These are phyloP conservation scores for Hylyphantes graminicola DNA, from an alignment of 1,140 invertebrate species.

Conservation along the genomic window DNA sequence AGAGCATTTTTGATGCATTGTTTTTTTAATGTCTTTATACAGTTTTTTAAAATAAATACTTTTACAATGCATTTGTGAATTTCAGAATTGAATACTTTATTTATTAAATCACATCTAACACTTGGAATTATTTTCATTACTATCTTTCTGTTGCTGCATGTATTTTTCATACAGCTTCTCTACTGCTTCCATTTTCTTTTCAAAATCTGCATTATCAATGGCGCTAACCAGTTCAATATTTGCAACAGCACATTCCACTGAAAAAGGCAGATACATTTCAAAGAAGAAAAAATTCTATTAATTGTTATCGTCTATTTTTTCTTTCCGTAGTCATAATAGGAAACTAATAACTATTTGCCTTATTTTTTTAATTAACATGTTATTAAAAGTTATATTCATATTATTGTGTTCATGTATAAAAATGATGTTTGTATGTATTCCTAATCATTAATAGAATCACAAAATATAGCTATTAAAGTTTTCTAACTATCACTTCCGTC, in stretches of 20 bases:
- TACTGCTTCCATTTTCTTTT: slow-evolving; percentile 26
- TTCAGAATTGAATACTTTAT: too few species aligned
- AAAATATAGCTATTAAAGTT: too few species aligned
- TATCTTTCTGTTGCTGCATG: not conserved
- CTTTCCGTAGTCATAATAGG: too few species aligned
- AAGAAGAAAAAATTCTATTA: too few species aligned
- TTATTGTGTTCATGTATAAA: too few species aligned
- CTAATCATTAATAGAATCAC: too few species aligned
- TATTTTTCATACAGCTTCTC: slow-evolving; percentile 22
- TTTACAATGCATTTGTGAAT: too few species aligned
- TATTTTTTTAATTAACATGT: not conserved
- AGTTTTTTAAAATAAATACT: not conserved
- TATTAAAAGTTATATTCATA: too few species aligned
- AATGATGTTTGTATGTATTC: not conserved
- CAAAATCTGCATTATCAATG: slow-evolving; percentile 24
- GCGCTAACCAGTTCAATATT: slow-evolving; percentile 37
- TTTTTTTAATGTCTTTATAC: slow-evolving; percentile 1
- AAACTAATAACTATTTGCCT: not conserved
- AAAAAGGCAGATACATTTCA: not conserved
- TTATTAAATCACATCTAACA: too few species aligned
- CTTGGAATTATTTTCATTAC: not conserved
- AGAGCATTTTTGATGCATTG: not conserved
- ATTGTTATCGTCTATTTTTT: too few species aligned
- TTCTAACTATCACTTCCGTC: too few species aligned
- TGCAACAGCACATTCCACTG: slow-evolving; percentile 31